These are phyloP conservation scores for Sceliomorpha sp. DNA, from an alignment of 2,888 invertebrate genomes.

Conservation along the genomic window DNA sequence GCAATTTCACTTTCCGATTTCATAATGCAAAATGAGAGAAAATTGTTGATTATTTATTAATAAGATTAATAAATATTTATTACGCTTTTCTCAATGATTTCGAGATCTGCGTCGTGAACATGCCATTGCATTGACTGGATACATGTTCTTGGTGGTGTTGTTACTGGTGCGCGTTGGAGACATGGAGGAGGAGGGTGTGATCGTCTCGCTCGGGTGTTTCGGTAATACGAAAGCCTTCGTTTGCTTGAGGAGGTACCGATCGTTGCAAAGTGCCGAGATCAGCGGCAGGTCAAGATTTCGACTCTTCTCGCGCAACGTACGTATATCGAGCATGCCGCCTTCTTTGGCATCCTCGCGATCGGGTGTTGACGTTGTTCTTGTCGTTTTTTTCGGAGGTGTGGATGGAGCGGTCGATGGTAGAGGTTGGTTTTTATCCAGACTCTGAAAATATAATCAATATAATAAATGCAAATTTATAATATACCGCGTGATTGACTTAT, in stretches of 20 bases:
- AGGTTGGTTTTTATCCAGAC: constrained; percentile 73
- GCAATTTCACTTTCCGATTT: constrained; percentile 1
- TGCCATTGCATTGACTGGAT: too few species aligned
- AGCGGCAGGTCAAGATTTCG: constrained; percentile 94
- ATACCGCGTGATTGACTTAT: too few species aligned
- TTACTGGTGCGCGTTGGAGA: too few species aligned
- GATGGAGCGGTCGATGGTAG: constrained; percentile 67
- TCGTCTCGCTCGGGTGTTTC: too few species aligned
- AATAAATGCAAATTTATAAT: too few species aligned
- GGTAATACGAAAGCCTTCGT: constrained; percentile 91
- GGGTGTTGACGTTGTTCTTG: constrained; percentile 27
- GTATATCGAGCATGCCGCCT: constrained; percentile 86
- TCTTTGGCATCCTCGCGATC: constrained; percentile 62
- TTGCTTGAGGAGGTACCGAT: constrained; percentile 92
- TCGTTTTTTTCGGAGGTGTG: constrained; percentile 53
- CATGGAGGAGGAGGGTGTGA: too few species aligned
- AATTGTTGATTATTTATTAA: too few species aligned
- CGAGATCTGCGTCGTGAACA: constrained; percentile 82
- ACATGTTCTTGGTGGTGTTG: too few species aligned
- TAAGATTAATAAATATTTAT: too few species aligned
- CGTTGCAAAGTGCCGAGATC: constrained; percentile 96
- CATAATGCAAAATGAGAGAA: too few species aligned
- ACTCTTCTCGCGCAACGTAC: constrained; percentile 92
- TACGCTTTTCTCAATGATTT: constrained; percentile 83
- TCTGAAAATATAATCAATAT: constrained; percentile 63